Percentiles rank a stretch among this genome's conserved stretches.
Conservation (phyloP, 1,140 invertebrate genomes). For the Piezodorus guildinii region DNA sequence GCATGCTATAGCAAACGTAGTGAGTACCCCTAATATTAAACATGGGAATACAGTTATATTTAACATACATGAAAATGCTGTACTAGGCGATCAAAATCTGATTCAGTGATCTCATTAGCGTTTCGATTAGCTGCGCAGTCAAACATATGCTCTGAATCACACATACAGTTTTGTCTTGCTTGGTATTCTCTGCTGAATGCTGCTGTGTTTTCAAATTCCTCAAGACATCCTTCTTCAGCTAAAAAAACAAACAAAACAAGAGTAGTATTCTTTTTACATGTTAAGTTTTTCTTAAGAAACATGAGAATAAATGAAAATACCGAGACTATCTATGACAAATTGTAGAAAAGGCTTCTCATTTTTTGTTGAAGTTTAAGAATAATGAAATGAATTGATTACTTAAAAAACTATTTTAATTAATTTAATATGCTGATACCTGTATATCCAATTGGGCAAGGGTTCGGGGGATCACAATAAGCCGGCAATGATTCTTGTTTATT, state of each 20-base stretch:
- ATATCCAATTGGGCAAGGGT: conserved; percentile 88
- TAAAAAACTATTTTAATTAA: too few relatives aligned
- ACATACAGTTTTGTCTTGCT: conserved; percentile 88
- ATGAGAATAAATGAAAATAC: too few relatives aligned
- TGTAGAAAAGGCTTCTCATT: too few relatives aligned
- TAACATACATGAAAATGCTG: conserved; percentile 41
- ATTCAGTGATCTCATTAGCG: conserved; percentile 23
- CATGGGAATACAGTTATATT: too few relatives aligned
- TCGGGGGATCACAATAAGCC: conserved; percentile 97
- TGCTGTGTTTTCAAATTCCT: conserved; percentile 89
- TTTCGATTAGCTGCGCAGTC: conserved; percentile 50
- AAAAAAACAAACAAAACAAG: background rate
- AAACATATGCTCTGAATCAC: conserved; percentile 97
- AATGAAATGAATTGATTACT: too few relatives aligned
- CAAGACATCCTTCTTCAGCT: conserved; percentile 78
- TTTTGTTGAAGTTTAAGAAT: too few relatives aligned
- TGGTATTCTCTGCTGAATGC: conserved; percentile 92
- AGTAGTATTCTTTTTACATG: too few relatives aligned
- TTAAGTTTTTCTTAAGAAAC: too few relatives aligned
- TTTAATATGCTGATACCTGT: conserved; percentile 38
- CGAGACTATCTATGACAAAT: too few relatives aligned
- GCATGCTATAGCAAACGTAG: too few relatives aligned
- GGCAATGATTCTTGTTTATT: conserved; percentile 45
- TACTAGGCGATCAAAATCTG: conserved; percentile 39
- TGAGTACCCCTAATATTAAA: too few relatives aligned